Evolutionary conservation across 2,888 invertebrate species (phyloP).

Genomic region (Lithophane leautieri): DNA sequence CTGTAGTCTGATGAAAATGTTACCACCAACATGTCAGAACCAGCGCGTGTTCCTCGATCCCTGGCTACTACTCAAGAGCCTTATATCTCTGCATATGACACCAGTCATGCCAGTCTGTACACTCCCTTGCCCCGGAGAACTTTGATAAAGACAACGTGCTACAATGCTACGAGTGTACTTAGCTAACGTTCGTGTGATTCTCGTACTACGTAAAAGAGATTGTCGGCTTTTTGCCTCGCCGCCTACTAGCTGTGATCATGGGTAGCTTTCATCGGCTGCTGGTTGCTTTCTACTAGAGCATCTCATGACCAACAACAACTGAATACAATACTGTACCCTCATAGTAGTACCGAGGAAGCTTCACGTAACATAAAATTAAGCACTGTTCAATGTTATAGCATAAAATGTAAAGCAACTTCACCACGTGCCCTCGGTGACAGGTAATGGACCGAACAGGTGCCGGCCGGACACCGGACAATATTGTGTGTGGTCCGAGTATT

Average conservation of each 20-base stretch:
- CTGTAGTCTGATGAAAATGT: not conserved
- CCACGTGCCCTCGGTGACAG: not conserved
- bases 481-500: conserved; percentile 14
- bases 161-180: not conserved
- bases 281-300: not conserved
- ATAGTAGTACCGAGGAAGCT: not conserved
- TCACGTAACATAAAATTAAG: not conserved
- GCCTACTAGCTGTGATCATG: not conserved
- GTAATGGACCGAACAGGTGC: conserved; percentile 32
- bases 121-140: no score
- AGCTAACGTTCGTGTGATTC: not conserved
- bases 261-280: no score
- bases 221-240: not conserved
- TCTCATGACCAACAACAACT: not conserved
- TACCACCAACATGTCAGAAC: not conserved
- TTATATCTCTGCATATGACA: not conserved
- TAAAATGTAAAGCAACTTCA: conserved; percentile 16
- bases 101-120: not conserved
- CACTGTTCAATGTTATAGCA: not conserved
- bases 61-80: no score
- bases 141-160: not conserved
- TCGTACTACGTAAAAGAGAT: not conserved
- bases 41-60: not conserved
- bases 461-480: conserved; percentile 34
- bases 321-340: no score